These are phyloP conservation scores for Pagetopsis macropterus DNA, from an alignment of 2,797 vertebrate species.

Conservation along the genomic window DNA sequence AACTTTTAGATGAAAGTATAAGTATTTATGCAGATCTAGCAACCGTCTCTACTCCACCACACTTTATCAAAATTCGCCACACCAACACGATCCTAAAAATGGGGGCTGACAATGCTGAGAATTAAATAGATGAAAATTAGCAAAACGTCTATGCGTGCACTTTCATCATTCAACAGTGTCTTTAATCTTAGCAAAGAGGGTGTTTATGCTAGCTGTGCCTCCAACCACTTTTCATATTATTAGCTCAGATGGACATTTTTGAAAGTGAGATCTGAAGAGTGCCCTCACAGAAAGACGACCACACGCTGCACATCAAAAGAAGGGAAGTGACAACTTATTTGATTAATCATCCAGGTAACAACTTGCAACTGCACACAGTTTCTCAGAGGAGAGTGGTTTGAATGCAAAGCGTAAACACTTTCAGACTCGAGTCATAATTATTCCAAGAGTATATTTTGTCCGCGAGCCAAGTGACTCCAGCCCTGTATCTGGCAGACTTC, in stretches of 20 bases:
- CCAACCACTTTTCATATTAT: slow-evolving; percentile 70
- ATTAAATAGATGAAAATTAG: slow-evolving; percentile 67
- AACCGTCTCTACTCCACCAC: slow-evolving; percentile 10
- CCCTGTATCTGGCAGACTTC: slow-evolving; percentile 4
- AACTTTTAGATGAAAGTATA: slow-evolving; percentile 57
- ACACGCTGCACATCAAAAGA: slow-evolving; percentile 72
- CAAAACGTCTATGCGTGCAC: slow-evolving; percentile 63
- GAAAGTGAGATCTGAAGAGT: slow-evolving; percentile 57
- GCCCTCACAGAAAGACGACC: slow-evolving; percentile 33
- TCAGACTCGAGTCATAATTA: slow-evolving; percentile 33
- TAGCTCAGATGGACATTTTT: slow-evolving; percentile 54
- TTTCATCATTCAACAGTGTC: slow-evolving; percentile 67
- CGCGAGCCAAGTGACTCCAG: slow-evolving; percentile 21
- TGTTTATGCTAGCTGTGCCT: slow-evolving; percentile 65
- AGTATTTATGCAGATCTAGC: slow-evolving; percentile 43
- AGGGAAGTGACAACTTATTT: slow-evolving; percentile 56
- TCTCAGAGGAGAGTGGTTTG: slow-evolving; percentile 34
- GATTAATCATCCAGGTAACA: slow-evolving; percentile 61
- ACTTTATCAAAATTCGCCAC: slow-evolving; percentile 37
- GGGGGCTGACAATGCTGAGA: slow-evolving; percentile 51
- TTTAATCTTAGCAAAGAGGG: slow-evolving; percentile 75
- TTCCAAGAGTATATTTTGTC: slow-evolving; percentile 21
- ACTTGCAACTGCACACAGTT: slow-evolving; percentile 18
- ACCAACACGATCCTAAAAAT: slow-evolving; percentile 53
- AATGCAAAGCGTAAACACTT: slow-evolving; percentile 38